phyloP scores from a whole-genome alignment of 2,113 vertebrate species.

The Puffinus mauretanicus region DNA sequence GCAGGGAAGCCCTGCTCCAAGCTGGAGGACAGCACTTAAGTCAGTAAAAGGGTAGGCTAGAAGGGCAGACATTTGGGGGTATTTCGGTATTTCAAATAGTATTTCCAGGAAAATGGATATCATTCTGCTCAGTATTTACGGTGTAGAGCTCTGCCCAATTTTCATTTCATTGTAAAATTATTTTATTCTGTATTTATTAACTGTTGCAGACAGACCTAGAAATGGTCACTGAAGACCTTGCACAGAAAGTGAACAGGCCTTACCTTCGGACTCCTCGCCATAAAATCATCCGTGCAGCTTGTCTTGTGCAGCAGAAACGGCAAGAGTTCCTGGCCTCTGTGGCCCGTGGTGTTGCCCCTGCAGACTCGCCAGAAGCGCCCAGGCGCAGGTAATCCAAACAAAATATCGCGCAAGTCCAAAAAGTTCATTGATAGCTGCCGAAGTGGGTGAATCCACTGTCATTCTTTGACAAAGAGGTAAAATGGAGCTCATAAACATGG shows the following conservation, averaged over 20 bases:
- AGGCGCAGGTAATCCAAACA: constrained; percentile 84
- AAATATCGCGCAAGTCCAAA: not conserved
- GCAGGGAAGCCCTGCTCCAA: not conserved
- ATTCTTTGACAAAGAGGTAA: not conserved
- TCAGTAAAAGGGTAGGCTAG: not conserved
- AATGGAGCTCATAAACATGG: not conserved
- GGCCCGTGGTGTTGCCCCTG: constrained; percentile 93
- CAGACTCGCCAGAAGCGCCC: constrained; percentile 93
- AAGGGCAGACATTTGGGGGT: not conserved
- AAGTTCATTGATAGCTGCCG: not conserved
- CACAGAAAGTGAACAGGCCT: constrained; percentile 98
- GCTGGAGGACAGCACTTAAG: not conserved
- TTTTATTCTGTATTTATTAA: not conserved
- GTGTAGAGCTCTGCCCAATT: not conserved
- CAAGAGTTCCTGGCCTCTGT: constrained; percentile 97
- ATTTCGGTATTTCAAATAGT: not conserved
- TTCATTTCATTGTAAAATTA: not conserved
- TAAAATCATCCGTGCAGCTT: constrained; percentile 95
- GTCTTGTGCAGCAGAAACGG: constrained; percentile 95
- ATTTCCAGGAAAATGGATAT: not conserved
- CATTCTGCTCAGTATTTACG: not conserved
- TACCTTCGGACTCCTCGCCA: constrained; percentile 97
- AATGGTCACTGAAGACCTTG: constrained; percentile 98
- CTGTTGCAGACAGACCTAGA: constrained; percentile 90
- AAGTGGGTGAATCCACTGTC: not conserved